phyloP scores from a whole-genome alignment of 2,888 invertebrate species.

The Amphipyra berbera region DNA sequence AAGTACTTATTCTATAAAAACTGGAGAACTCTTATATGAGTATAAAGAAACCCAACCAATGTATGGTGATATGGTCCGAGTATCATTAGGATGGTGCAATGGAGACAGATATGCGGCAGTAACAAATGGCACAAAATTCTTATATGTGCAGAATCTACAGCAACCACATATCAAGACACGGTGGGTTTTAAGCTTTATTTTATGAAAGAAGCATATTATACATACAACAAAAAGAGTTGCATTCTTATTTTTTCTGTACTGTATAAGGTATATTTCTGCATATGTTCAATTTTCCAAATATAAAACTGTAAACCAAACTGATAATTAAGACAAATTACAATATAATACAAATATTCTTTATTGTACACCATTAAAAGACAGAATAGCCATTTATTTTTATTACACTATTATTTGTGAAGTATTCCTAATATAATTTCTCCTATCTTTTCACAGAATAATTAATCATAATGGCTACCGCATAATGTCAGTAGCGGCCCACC shows the following conservation, averaged over 20 bases:
- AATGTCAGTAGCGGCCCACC: constrained; percentile 79
- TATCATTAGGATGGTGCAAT: constrained; percentile 80
- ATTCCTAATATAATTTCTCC: not conserved
- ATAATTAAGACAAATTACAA: too few species aligned
- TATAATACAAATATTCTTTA: too few species aligned
- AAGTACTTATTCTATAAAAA: constrained; percentile 73
- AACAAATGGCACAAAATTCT: constrained; percentile 76
- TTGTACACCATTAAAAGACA: too few species aligned
- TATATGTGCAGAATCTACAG: constrained; percentile 79
- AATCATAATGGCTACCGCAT: constrained; percentile 76
- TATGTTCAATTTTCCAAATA: too few species aligned
- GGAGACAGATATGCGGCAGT: constrained; percentile 82
- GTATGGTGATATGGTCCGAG: constrained; percentile 65
- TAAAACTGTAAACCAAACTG: too few species aligned
- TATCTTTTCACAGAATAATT: constrained; percentile 64
- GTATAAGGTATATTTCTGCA: too few species aligned
- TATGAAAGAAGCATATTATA: too few species aligned
- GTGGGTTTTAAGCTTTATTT: constrained; percentile 63
- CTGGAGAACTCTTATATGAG: constrained; percentile 69
- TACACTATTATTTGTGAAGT: too few species aligned
- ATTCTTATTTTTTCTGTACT: too few species aligned
- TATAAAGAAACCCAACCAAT: constrained; percentile 57
- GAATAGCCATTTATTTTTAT: too few species aligned
- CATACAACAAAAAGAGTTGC: too few species aligned
- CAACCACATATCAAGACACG: constrained; percentile 71